These are phyloP conservation scores for Acrossocheilus fasciatus DNA, from an alignment of 2,797 vertebrate genomes.

Conservation along the genomic window DNA sequence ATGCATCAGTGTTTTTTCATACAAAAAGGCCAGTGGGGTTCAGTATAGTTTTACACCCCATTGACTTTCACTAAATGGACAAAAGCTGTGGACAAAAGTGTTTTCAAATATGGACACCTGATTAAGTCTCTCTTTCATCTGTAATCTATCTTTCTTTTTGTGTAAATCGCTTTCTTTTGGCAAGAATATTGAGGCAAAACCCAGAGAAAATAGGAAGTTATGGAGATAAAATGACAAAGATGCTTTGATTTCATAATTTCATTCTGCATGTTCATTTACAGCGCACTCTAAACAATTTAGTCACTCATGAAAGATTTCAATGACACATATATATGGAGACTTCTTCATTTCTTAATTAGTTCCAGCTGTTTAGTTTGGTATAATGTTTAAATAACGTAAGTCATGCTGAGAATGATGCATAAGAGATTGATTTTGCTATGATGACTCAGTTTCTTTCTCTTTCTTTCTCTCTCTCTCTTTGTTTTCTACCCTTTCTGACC, in stretches of 20 bases:
- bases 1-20: background rate
- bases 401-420: background rate
- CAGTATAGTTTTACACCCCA: background rate
- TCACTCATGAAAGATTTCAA: background rate
- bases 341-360: slow-evolving; percentile 23
- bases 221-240: slow-evolving; percentile 44
- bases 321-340: background rate
- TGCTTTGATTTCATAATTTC: slow-evolving; percentile 11
- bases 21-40: background rate
- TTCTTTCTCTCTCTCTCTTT: slow-evolving; percentile 40
- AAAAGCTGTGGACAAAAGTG: background rate
- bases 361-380: slow-evolving; percentile 14
- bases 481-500: slow-evolving; percentile 51
- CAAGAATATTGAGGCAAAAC: background rate
- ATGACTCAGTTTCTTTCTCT: slow-evolving; percentile 20
- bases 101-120: background rate
- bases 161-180: slow-evolving; percentile 5
- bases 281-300: background rate
- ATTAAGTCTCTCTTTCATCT: slow-evolving; percentile 4
- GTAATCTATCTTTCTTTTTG: slow-evolving; percentile 43
- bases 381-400: background rate
- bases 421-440: slow-evolving; percentile 5
- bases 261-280: background rate
- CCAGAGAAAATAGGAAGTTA: background rate
- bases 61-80: background rate